Evolutionary conservation across 2,113 vertebrate species (phyloP).

Genomic region (Tupaia tana): DNA sequence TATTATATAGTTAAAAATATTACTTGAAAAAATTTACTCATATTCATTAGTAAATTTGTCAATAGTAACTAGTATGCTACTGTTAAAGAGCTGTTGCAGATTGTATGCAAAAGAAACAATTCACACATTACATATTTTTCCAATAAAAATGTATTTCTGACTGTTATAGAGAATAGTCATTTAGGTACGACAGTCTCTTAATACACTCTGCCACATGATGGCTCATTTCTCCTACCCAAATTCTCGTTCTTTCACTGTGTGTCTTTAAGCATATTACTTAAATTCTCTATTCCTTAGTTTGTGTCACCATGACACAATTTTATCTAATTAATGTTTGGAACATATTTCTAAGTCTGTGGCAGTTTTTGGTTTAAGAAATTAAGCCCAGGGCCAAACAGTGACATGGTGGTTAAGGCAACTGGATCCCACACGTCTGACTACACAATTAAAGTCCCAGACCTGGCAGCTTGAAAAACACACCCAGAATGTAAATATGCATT

Average conservation of each 20-base stretch:
- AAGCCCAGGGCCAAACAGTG: too few species aligned
- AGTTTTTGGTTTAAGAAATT: background rate
- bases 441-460: too few species aligned
- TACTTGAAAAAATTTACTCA: slow-evolving; percentile 17
- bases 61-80: background rate
- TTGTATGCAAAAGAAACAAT: background rate
- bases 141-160: slow-evolving; percentile 4
- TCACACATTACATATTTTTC: background rate
- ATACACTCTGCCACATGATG: background rate
- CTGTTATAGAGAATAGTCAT: background rate
- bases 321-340: too few species aligned
- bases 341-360: background rate
- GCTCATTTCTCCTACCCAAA: background rate
- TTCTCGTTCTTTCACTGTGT: background rate
- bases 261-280: background rate
- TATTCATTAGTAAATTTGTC: background rate
- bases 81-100: background rate
- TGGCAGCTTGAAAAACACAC: too few species aligned
- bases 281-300: background rate
- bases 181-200: background rate
- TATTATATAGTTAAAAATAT: background rate
- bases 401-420: too few species aligned
- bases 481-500: too few species aligned
- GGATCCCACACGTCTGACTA: too few species aligned
- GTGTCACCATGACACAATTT: too few species aligned